Evolutionary conservation across 1,140 invertebrate species (phyloP), one percentile per base, ranked within the genome.

Genomic region (Pogonomyrmex californicus): DNA sequence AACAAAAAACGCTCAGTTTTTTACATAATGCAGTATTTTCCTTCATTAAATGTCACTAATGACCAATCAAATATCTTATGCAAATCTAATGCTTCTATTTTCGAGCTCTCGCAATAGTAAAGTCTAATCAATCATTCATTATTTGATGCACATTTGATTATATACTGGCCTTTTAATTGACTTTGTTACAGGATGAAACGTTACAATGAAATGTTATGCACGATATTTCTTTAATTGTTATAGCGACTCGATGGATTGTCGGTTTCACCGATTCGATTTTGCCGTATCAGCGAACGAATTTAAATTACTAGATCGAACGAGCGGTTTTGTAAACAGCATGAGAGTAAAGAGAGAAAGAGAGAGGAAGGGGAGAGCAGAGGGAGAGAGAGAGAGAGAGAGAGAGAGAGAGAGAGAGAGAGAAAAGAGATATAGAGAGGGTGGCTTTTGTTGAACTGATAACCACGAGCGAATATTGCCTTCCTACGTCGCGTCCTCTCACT

Each of bases 231-330:
- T 60, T 41, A 12, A 30, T 73, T 30, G 41, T 83, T 71, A 73
- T 83, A 54, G 33, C 79, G 66, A 71, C 38, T 60, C 38, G 54
- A 75, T 83, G 33, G 41, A 81, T 56, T 54, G 63, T 81, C 78
- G 56, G 30, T 75, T 60, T 75, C 71, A 60, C n/a, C 79, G 54
- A 83, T 60, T 83, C 68, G 79, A 75, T 83, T 75, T 7, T 33
- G 54, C 33, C 54, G 68, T 83, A 75, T 75, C 79, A 75, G 54
- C 41, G 33, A 47, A 33, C 79, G 68, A 83, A 83, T 83, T 83
- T 83, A 83, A 83, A 83, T 83, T 83, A 83, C 79, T 60, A 60
- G 68, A 83, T 83, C 68, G 79, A 73, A 83, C 68, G 41, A 56
- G 79, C 30, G 79, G 79, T 75, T 83, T 83, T 75, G 79, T 83